phyloP scores from a whole-genome alignment of 2,888 invertebrate species.

The Pandemis heparana region DNA sequence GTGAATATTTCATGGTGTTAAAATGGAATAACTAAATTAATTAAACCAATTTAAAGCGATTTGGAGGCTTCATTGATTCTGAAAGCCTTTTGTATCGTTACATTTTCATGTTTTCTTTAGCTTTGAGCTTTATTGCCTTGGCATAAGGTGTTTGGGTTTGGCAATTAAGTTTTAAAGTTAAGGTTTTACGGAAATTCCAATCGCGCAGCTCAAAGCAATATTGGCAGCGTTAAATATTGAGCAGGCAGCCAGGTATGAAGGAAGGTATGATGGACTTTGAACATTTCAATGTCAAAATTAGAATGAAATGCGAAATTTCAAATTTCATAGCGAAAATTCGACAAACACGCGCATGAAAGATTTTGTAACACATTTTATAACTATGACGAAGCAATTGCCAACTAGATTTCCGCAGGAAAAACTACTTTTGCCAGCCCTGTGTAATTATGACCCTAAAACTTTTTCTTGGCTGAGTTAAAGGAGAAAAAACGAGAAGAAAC shows the following conservation, averaged over 20 bases:
- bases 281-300: not conserved
- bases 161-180: not conserved
- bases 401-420: too few species aligned
- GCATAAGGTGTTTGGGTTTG: not conserved
- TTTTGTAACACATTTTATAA: too few species aligned
- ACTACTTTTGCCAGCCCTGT: too few species aligned
- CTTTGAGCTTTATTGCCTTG: not conserved
- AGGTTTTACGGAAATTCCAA: conserved; percentile 23
- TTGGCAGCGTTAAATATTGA: not conserved
- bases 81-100: not conserved
- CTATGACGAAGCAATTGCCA: too few species aligned
- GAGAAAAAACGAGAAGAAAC: not conserved
- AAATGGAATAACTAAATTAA: conserved; percentile 12
- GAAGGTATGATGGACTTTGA: not conserved
- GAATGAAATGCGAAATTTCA: not conserved
- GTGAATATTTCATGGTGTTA: not conserved
- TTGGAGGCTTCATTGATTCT: conserved; percentile 4
- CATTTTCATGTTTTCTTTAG: not conserved
- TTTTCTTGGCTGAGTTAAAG: too few species aligned
- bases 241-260: conserved; percentile 6
- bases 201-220: conserved; percentile 2
- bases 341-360: too few species aligned
- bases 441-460: too few species aligned
- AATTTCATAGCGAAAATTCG: too few species aligned
- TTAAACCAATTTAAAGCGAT: conserved; percentile 5